Percentiles rank a stretch among this genome's conserved stretches.
Conservation (phyloP, 2,797 vertebrate species). For the Chloroceryle amazona region DNA sequence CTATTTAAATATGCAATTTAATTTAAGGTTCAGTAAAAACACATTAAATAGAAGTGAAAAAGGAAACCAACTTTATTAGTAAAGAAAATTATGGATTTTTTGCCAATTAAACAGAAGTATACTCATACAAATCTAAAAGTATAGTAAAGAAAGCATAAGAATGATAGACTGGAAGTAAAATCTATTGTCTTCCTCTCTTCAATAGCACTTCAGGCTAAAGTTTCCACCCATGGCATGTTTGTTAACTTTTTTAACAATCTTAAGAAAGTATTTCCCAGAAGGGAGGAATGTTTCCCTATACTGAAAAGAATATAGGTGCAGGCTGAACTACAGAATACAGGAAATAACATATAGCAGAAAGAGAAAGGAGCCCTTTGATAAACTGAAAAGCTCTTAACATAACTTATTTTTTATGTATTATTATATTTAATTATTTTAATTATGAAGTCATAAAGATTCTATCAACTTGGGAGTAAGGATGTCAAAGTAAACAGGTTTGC, state of each 20-base stretch:
- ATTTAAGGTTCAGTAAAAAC: not conserved
- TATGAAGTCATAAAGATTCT: not conserved
- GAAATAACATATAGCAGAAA: not conserved
- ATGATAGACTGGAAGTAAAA: not conserved
- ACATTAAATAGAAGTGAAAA: not conserved
- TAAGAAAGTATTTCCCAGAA: not conserved
- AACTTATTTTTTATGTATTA: fast-evolving
- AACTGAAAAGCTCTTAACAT: not conserved
- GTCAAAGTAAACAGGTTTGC: not conserved
- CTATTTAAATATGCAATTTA: not conserved
- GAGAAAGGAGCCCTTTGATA: not conserved
- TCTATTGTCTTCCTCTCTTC: not conserved
- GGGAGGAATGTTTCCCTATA: not conserved
- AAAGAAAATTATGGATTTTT: not conserved
- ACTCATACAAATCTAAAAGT: not conserved
- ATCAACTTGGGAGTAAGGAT: not conserved
- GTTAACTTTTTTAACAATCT: not conserved
- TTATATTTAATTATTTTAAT: not conserved
- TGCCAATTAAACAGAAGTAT: fast-evolving
- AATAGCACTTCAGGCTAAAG: not conserved
- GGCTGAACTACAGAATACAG: not conserved
- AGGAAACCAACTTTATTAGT: not conserved
- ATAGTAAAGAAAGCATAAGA: not conserved
- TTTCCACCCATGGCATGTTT: not conserved
- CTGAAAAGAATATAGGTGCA: not conserved